A percentile compares a stretch with the other conserved stretches of the same genome.
Evolutionary conservation across 2,113 vertebrate species (phyloP).

Genomic region (Salvelinus fontinalis): DNA sequence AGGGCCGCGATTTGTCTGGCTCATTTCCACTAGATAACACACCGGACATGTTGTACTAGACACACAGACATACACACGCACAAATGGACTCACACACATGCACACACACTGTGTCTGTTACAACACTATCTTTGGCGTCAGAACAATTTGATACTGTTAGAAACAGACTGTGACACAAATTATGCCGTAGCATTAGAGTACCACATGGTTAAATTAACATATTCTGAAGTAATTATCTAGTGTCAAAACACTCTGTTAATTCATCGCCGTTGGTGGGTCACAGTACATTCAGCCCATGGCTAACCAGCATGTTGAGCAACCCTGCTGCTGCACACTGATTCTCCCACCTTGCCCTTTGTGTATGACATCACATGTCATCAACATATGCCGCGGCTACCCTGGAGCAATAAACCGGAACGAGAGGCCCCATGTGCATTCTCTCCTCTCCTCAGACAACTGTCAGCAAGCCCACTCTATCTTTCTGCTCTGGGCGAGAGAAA

Average conservation of each 20-base stretch:
- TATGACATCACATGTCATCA: slow-evolving; percentile 45
- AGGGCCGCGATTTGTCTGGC: slow-evolving; percentile 31
- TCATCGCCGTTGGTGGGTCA: background rate
- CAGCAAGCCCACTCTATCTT: slow-evolving; percentile 31
- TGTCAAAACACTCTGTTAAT: background rate
- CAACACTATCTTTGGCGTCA: too few relatives aligned
- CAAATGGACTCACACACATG: background rate
- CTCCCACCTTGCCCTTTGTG: slow-evolving; percentile 21
- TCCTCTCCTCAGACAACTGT: slow-evolving; percentile 33
- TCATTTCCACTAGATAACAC: slow-evolving; percentile 44
- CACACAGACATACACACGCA: slow-evolving; percentile 20
- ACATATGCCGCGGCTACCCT: slow-evolving; percentile 43
- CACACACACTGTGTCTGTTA: background rate
- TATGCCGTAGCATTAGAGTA: background rate
- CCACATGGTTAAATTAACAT: background rate
- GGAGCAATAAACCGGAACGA: slow-evolving; percentile 29
- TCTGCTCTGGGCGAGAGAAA: slow-evolving; percentile 8
- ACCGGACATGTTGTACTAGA: slow-evolving; percentile 20
- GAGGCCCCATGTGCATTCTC: slow-evolving; percentile 24
- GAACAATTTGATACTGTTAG: background rate
- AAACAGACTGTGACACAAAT: background rate
- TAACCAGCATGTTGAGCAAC: background rate
- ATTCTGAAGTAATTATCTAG: background rate
- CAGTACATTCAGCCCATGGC: too few relatives aligned
- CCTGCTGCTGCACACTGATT: slow-evolving; percentile 7